Base-by-base conservation (phyloP, 2,888 invertebrate genomes). In the Boloria selene region DNA sequence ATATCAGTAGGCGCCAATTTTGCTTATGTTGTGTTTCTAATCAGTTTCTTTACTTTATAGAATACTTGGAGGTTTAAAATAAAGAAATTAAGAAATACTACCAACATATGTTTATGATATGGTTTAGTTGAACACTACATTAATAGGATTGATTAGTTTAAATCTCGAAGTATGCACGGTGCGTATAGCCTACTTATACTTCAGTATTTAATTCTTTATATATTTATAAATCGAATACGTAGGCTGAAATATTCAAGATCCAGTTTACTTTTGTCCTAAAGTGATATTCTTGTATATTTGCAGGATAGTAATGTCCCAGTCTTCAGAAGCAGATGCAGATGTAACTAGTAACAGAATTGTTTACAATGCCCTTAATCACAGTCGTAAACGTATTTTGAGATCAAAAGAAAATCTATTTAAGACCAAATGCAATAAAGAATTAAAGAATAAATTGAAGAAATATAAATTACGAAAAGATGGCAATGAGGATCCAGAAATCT, bases 271-370 rank as follows among this genome's bases (percentile, higher is more conserved):
- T 4, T 38, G 45, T 18, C 31, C 45, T 44, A 4, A 13, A 51
- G 13, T 38, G 26, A 14, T 53, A 22, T 38, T 62, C 60, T n/a
- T 38, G 22, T 13, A 61, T 62, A 31, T 70, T 85, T 88, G 63
- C 80, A 88, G 88, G 79, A 74, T 79, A 86, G 88, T 83, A 67
- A 90, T 91, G 90, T 87, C 88, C 78, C 82, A 77, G 79, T 78
- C 79, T 71, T 67, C 78, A 67, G 77, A 80, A 63, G 65, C 73
- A 70, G 64, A 75, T 68, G 72, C 58, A 52, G 62, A 63, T 64
- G 65, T 73, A 67, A 74, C 71, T 68, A 47, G 70, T 51, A 54
- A 68, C 55, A 67, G 26, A 38, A 65, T 65, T 68, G 62, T 65
- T 60, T 68, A 74, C 67, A 68, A 67, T 64, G 72, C 72, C 53